phyloP scores from a whole-genome alignment of 2,888 invertebrate species.

The Parnassius glacialis region DNA sequence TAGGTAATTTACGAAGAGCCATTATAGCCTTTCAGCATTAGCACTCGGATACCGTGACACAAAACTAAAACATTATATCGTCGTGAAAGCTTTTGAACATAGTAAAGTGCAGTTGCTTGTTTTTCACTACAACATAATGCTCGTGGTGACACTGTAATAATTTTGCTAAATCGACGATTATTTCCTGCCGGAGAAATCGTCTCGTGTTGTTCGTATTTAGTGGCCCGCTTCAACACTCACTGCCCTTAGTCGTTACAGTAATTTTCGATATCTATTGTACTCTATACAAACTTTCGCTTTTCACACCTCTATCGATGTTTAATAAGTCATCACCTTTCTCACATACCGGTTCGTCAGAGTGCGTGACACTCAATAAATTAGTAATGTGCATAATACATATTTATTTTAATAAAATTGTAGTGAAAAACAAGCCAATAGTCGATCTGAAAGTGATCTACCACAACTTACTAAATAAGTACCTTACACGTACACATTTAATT shows the following conservation, averaged over 20 bases:
- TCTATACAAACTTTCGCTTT: conserved; percentile 19
- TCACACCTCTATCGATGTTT: conserved; percentile 35
- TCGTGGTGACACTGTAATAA: conserved; percentile 17
- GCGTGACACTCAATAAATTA: conserved; percentile 51
- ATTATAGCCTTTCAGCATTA: conserved; percentile 25
- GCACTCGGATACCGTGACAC: conserved; percentile 17
- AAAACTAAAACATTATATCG: conserved; percentile 20
- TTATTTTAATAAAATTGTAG: too few species aligned
- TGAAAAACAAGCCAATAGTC: too few species aligned
- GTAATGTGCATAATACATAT: not conserved
- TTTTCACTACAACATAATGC: conserved; percentile 14
- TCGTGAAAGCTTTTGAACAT: conserved; percentile 18
- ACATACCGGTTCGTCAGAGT: conserved; percentile 40
- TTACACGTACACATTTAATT: too few species aligned
- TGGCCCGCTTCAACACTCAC: conserved; percentile 2
- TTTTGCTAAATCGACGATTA: conserved; percentile 25
- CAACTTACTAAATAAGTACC: too few species aligned
- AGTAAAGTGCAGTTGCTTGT: conserved; percentile 27
- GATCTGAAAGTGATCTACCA: too few species aligned
- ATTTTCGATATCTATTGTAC: conserved; percentile 1
- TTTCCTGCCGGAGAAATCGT: conserved; percentile 22
- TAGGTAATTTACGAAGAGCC: conserved; percentile 15
- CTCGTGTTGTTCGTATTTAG: conserved; percentile 16
- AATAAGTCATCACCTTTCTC: conserved; percentile 36
- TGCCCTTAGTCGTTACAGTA: conserved; percentile 11